A percentile compares a stretch with the other conserved stretches of the same genome.
These are phyloP conservation scores for Aegithalos caudatus DNA, from an alignment of 2,113 vertebrate genomes.

Conservation along the genomic window DNA sequence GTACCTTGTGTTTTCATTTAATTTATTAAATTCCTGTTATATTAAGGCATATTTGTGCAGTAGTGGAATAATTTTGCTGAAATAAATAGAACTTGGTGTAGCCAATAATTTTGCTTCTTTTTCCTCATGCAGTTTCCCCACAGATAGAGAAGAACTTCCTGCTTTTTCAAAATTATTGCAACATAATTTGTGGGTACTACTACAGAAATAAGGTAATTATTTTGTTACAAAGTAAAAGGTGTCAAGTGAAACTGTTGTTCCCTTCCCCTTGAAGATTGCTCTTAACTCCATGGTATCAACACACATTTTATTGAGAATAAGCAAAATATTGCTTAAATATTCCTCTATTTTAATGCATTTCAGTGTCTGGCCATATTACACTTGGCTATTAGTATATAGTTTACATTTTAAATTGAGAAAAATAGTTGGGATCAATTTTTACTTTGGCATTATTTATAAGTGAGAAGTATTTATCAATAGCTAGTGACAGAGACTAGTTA, in stretches of 20 bases:
- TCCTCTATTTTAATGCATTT: background rate
- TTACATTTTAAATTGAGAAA: background rate
- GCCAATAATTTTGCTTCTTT: background rate
- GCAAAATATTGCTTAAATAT: background rate
- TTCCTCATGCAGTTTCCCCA: background rate
- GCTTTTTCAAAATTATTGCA: background rate
- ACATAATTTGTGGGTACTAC: background rate
- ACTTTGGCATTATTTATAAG: background rate
- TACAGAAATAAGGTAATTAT: background rate
- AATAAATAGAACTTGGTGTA: background rate
- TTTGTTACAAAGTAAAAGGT: background rate
- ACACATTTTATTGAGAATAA: background rate
- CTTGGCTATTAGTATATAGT: background rate
- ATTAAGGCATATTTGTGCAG: background rate
- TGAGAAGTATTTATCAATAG: background rate
- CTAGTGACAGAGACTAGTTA: background rate
- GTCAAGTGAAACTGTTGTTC: background rate
- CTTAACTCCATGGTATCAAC: background rate
- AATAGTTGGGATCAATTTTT: background rate
- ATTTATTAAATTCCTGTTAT: background rate
- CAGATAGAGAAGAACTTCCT: background rate
- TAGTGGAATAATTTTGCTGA: background rate
- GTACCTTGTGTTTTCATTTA: background rate
- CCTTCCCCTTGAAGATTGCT: background rate
- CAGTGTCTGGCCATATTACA: background rate